These are phyloP conservation scores for Villa cingulata DNA, from an alignment of 2,888 invertebrate genomes.

Conservation along the genomic window DNA sequence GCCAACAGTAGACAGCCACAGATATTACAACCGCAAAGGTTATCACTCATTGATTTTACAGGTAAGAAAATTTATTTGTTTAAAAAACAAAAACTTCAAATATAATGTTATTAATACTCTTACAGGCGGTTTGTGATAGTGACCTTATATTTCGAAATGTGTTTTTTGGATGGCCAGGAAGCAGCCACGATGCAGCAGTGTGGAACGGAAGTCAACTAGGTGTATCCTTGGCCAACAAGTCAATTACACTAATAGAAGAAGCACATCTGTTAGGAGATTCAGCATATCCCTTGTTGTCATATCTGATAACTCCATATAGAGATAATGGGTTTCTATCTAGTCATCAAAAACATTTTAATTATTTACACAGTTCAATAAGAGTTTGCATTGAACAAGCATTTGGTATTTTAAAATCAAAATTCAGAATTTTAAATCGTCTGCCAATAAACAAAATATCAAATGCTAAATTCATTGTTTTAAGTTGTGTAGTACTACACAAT, in stretches of 20 bases:
- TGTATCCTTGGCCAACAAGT: background rate
- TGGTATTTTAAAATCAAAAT: background rate
- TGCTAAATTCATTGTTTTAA: background rate
- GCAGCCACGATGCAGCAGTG: background rate
- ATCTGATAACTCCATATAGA: background rate
- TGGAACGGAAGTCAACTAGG: background rate
- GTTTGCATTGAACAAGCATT: background rate
- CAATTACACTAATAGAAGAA: background rate
- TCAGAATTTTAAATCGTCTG: background rate
- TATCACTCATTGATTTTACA: background rate
- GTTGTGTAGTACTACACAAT: background rate
- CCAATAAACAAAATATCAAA: background rate
- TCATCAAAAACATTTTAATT: background rate
- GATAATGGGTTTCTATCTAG: background rate
- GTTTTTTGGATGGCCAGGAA: conserved; percentile 1
- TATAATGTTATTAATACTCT: background rate
- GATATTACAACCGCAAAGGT: no score
- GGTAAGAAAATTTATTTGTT: background rate
- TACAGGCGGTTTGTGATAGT: background rate
- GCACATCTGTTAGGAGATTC: background rate
- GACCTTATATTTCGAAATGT: background rate
- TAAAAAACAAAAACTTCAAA: no score
- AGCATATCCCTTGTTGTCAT: background rate
- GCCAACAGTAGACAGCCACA: background rate
- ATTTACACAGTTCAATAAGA: background rate